phyloP scores from a whole-genome alignment of 1,140 invertebrate species.

The Dendroctonus ponderosae region DNA sequence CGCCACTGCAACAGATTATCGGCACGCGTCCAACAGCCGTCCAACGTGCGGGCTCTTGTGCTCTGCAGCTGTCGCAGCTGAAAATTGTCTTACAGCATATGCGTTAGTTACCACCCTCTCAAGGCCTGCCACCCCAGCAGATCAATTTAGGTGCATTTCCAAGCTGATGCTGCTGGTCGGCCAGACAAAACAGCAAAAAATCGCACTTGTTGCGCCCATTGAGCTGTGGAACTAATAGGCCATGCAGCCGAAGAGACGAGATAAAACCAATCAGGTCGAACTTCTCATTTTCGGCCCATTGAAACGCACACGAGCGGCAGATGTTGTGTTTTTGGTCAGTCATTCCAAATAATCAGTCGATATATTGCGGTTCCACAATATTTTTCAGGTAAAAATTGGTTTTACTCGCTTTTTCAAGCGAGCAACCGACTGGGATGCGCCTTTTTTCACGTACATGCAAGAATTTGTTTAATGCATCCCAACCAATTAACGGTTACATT shows the following conservation, averaged over 20 bases:
- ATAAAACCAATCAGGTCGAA: background rate
- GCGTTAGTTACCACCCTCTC: background rate
- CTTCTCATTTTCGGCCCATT: background rate
- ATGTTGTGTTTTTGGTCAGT: slow-evolving; percentile 2
- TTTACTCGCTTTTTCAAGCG: too few relatives aligned
- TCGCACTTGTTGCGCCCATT: too few relatives aligned
- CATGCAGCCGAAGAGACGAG: background rate
- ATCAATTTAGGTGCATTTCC: too few relatives aligned
- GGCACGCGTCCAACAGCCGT: slow-evolving; percentile 28
- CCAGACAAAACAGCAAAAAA: background rate
- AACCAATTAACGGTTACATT: too few relatives aligned
- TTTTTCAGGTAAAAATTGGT: slow-evolving; percentile 4
- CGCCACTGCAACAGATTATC: background rate
- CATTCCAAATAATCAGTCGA: background rate
- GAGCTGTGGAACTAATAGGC: slow-evolving; percentile 6
- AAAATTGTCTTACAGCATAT: slow-evolving; percentile 14
- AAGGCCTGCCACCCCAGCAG: too few relatives aligned
- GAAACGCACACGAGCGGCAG: slow-evolving; percentile 8
- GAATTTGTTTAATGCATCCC: too few relatives aligned
- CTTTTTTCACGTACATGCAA: too few relatives aligned
- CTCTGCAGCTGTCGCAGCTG: slow-evolving; percentile 25
- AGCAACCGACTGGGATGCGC: too few relatives aligned
- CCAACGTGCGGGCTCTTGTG: slow-evolving; percentile 15
- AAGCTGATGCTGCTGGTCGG: background rate
- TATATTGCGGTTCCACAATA: slow-evolving; percentile 1